phyloP scores from a whole-genome alignment of 2,888 invertebrate genomes.

The Sthenelais limicola region DNA sequence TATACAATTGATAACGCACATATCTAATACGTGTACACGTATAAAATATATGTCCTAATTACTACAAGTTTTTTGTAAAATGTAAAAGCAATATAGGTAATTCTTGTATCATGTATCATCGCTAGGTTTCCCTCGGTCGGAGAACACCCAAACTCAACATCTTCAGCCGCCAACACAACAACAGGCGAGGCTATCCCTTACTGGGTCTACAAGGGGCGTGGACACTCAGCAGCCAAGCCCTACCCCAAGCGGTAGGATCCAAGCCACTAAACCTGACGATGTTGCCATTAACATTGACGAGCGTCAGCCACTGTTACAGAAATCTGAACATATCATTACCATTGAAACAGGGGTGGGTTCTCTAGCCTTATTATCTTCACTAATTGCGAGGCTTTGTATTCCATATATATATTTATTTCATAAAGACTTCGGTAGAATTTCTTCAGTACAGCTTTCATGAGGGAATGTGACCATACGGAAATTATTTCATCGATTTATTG shows the following conservation, averaged over 20 bases:
- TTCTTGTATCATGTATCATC: no score
- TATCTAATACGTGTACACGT: no score
- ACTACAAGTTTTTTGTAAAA: no score
- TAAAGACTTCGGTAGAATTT: no score
- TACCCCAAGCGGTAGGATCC: conserved; percentile 22
- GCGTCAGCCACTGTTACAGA: conserved; percentile 65
- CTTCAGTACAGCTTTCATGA: no score
- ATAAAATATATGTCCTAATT: no score
- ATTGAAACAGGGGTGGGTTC: conserved; percentile 56
- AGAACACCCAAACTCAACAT: conserved; percentile 1
- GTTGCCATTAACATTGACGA: conserved; percentile 68
- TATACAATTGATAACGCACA: no score
- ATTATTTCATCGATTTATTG: no score
- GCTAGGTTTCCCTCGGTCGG: conserved; percentile 8
- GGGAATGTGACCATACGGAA: no score
- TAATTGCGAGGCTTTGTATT: conserved; percentile 8
- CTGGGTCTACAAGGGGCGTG: conserved; percentile 3
- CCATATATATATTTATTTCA: no score
- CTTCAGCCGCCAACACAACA: conserved; percentile 12
- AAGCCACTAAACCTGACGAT: conserved; percentile 56
- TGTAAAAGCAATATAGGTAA: no score
- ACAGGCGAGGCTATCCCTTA: conserved; percentile 19
- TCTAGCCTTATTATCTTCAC: conserved; percentile 6
- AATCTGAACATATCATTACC: conserved; percentile 60
- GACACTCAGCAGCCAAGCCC: conserved; percentile 27